A percentile compares a stretch with the other conserved stretches of the same genome.
Conservation (phyloP, 1,140 invertebrate genomes). For the Macrobrachium rosenbergii region DNA sequence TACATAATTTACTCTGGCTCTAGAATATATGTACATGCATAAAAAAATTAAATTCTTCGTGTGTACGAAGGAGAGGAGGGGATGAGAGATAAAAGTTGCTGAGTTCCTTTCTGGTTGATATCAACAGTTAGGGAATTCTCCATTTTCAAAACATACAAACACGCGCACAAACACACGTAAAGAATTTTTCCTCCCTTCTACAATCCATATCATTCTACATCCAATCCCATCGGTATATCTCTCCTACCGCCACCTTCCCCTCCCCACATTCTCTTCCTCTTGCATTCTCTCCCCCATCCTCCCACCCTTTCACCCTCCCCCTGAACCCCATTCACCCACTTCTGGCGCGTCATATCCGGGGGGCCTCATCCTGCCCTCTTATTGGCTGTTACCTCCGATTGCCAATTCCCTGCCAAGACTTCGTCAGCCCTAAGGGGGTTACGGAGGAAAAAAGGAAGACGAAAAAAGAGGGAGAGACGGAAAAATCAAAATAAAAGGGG, state of each 20-base stretch:
- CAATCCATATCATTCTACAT: slow-evolving; percentile 1
- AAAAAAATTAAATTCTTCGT: too few species aligned
- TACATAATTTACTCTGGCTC: too few species aligned
- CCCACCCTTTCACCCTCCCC: background rate
- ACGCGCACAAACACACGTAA: background rate
- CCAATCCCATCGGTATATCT: background rate
- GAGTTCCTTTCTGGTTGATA: too few species aligned
- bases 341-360: slow-evolving; percentile 39
- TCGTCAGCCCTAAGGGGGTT: slow-evolving; percentile 3
- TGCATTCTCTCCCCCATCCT: background rate
- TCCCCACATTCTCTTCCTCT: background rate
- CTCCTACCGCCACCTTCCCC: background rate
- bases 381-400: slow-evolving; percentile 50
- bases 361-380: slow-evolving; percentile 12
- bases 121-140: background rate
- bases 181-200: background rate
- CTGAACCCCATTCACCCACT: slow-evolving; percentile 3
- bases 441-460: slow-evolving; percentile 20
- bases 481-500: background rate
- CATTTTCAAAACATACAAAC: background rate
- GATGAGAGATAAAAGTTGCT: too few species aligned
- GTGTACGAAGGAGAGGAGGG: too few species aligned
- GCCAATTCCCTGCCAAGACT: slow-evolving; percentile 33
- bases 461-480: background rate
- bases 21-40: too few species aligned